Evolutionary conservation across 2,888 invertebrate genomes (phyloP), one percentile per base, ranked within the genome.

Genomic region (Brachypalpus laphriformis): DNA sequence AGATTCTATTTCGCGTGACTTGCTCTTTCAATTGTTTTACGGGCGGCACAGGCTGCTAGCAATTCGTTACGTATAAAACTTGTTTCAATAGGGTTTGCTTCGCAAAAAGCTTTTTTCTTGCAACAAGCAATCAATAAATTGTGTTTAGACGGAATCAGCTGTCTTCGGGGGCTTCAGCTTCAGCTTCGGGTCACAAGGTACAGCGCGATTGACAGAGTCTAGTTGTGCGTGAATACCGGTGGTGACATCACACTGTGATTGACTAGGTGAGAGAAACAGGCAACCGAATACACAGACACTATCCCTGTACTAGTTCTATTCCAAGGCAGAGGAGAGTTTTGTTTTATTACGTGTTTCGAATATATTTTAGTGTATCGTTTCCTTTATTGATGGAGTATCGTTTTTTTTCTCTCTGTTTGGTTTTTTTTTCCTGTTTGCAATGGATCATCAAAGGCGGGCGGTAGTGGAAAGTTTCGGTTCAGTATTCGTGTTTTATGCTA

Each of bases 1-100:
- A 14, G 56, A 63, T 56, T 70, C 56, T 71, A 59, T 77, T 71
- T 82, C 70, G 77, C 82, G 82, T 82, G 82, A 77, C 82, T 82
- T 77, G 57, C 70, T 76, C 9, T 63, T 82, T 74, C 37, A 74
- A 34, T 77, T 61, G 20, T 54, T 65, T 82, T 59, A 71, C 71
- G 49, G 47, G 20, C 31, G 34, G 57, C 37, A 18, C 40, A n/a
- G 40, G 40, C 40, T 34, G 20, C 14, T n/a, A 51, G 61, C 65
- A 31, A 65, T 18, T 74, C 40, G 56, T 61, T 20, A 11, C 16
- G 18, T 61, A 54, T 51, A 8, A 34, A 66, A 51, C 51, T 51
- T 3, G 65, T 51, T 49, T 49, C 20, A 49, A 65, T 65, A 14
- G 65, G n/a, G 3, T 47, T 34, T 6, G 37, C 28, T 28, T 28